Conservation (phyloP, 2,113 vertebrate genomes). For the Bungarus multicinctus region DNA sequence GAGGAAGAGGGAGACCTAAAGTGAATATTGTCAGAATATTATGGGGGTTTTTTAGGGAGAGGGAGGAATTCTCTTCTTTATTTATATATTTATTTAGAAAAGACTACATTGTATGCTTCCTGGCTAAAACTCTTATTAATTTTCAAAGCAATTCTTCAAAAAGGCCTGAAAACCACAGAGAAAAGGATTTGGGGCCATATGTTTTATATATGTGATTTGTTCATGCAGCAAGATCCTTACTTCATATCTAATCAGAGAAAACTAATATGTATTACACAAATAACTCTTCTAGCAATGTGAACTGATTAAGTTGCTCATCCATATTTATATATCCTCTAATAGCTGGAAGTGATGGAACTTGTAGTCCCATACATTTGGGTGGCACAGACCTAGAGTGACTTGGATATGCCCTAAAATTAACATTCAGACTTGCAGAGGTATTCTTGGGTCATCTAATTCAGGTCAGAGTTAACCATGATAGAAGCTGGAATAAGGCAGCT, state of each 20-base stretch:
- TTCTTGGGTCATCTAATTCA: not conserved
- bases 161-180: not conserved
- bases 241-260: not conserved
- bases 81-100: not conserved
- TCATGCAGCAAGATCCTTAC: not conserved
- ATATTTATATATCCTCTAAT: not conserved
- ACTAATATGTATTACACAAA: not conserved
- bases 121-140: not conserved
- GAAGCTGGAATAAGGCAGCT: not conserved
- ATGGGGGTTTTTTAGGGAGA: not conserved
- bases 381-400: not conserved
- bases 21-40: not conserved
- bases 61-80: not conserved
- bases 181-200: not conserved
- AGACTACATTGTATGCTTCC: not conserved
- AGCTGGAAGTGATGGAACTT: not conserved
- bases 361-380: not conserved
- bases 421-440: not conserved
- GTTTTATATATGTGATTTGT: not conserved
- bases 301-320: not conserved
- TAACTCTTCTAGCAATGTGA: not conserved
- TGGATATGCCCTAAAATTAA: not conserved
- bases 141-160: not conserved
- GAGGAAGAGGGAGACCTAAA: not conserved
- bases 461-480: not conserved